These are phyloP conservation scores for Mastigias papua DNA, from an alignment of 30 jellyfish, hydroid and myxozoan species.

Conservation along the genomic window DNA sequence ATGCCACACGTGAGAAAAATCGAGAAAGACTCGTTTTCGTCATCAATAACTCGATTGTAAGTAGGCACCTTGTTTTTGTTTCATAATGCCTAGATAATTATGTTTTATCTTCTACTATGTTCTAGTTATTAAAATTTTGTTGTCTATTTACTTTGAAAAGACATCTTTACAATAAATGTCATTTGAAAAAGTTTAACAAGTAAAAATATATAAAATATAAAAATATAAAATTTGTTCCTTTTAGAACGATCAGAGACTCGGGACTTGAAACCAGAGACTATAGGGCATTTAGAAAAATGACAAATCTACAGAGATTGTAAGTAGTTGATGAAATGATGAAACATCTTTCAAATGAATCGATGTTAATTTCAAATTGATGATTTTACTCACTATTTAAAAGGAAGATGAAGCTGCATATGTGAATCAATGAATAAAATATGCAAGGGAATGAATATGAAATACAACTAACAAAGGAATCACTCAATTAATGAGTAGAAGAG, in stretches of 20 bases:
- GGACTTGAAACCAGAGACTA: conserved; percentile 62
- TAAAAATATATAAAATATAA: too few species aligned
- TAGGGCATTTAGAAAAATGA: conserved; percentile 50
- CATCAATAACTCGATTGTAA: conserved; percentile 25
- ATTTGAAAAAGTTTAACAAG: too few species aligned
- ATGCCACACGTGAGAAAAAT: conserved; percentile 14
- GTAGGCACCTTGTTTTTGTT: background rate
- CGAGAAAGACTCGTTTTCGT: conserved; percentile 25
- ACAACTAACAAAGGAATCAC: too few species aligned
- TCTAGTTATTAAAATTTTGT: background rate
- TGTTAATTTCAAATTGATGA: background rate
- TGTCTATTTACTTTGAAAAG: background rate
- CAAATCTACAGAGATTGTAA: conserved; percentile 33
- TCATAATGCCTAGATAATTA: background rate
- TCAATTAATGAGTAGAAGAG: too few species aligned
- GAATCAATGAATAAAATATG: too few species aligned
- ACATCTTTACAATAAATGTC: too few species aligned
- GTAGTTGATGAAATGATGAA: background rate
- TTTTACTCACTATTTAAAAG: background rate
- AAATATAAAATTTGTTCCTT: too few species aligned
- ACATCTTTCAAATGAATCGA: background rate
- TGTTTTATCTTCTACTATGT: background rate
- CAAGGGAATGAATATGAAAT: too few species aligned
- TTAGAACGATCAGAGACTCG: conserved; percentile 62
- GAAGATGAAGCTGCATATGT: too few species aligned